These are phyloP conservation scores for Glaucidium brasilianum DNA, from an alignment of 2,113 vertebrate species.

Conservation along the genomic window DNA sequence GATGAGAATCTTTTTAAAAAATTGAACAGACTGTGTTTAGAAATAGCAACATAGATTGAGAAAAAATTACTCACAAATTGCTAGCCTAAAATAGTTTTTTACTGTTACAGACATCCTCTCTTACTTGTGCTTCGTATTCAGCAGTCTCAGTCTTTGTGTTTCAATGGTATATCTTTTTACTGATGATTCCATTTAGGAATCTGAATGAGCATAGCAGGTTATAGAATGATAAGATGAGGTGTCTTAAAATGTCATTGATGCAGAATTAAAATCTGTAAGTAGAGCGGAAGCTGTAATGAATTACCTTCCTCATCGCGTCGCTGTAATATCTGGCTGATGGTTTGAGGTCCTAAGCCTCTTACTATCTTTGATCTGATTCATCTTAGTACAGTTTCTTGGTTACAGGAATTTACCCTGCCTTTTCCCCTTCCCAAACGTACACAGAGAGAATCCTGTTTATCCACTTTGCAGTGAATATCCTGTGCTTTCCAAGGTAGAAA, in stretches of 20 bases:
- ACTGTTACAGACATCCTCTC: neutral
- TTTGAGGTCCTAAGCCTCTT: slow-evolving; percentile 10
- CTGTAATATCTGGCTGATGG: neutral
- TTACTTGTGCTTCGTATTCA: neutral
- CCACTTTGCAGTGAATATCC: neutral
- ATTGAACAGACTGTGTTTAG: neutral
- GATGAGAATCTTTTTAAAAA: neutral
- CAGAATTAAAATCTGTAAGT: neutral
- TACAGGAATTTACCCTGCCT: neutral
- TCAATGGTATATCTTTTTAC: neutral
- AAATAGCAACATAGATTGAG: neutral
- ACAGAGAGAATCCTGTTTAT: neutral
- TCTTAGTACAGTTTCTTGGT: neutral
- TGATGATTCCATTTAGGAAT: neutral
- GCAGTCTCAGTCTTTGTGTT: neutral
- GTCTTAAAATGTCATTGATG: neutral
- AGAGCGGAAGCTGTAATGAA: neutral
- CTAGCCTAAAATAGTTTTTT: neutral
- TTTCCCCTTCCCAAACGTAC: neutral
- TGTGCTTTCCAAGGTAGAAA: neutral
- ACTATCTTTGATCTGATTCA: neutral
- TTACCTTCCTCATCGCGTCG: neutral
- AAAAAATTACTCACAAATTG: neutral
- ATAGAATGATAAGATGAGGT: neutral
- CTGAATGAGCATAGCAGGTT: neutral